Base-by-base conservation (phyloP, 1,140 invertebrate genomes). In the Glossosoma conforme region DNA sequence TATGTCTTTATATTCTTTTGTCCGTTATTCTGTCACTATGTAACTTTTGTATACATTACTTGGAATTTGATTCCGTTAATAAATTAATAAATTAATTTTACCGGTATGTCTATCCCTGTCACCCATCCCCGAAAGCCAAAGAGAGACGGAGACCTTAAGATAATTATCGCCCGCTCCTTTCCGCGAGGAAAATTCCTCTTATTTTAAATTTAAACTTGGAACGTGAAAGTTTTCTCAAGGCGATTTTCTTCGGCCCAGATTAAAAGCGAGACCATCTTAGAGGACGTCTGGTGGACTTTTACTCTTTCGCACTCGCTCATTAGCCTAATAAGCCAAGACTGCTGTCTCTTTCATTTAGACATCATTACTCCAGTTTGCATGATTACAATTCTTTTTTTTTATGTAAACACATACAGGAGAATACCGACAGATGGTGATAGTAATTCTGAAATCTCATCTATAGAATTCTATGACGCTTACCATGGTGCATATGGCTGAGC, bases 141-240 rank as follows among this genome's bases (percentile, higher is more conserved):
- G 32, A n/a, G 32, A 33, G n/a, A 33, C n/a, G 4, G 11, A 33
- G 32, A 33, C 36, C 43, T 35, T 40, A 48, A 49, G 54, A 56
- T 56, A 56, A 56, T 56, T 56, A 56, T 56, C 54, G 43, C 54
- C 43, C 25, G 32, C 44, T 35, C 37, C 28, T 30, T 24, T 43
- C 32, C 32, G 32, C 35, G 19, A 21, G 32, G 35, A 40, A 40
- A 24, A 51, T 56, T 45, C 48, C 51, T 42, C 46, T 49, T 49
- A 49, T 49, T 56, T 56, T 32, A 56, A 56, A 46, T 51, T 56
- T 51, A 56, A 51, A 56, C 54, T 56, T 51, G 54, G 44, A 54
- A 47, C 47, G 48, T 37, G 54, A 51, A 56, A 51, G 47, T 56
- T 56, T 56, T 44, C 42, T 22, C 18, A 15, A 44, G 47, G 18